Evolutionary conservation across 2,113 vertebrate genomes (phyloP).

Genomic region (Podarcis cretensis): DNA sequence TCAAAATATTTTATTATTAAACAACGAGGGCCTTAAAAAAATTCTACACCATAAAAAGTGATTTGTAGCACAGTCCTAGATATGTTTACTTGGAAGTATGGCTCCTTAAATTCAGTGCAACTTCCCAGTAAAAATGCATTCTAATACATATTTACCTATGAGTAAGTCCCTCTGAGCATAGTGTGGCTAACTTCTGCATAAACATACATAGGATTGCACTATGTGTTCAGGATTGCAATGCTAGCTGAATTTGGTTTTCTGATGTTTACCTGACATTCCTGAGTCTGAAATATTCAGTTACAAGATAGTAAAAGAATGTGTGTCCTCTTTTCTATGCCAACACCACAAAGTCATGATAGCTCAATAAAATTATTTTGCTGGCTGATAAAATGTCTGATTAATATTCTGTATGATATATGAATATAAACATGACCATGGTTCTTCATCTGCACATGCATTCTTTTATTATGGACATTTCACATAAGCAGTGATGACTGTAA

Average conservation of each 20-base stretch:
- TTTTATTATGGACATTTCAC: background rate
- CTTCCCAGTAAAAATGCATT: background rate
- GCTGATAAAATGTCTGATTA: background rate
- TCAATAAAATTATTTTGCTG: background rate
- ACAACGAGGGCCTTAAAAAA: no score
- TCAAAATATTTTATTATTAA: background rate
- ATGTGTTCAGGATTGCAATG: background rate
- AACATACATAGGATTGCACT: background rate
- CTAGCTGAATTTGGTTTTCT: background rate
- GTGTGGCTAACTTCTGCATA: background rate
- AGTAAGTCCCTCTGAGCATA: background rate
- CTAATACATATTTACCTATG: background rate
- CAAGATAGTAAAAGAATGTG: background rate
- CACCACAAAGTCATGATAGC: background rate
- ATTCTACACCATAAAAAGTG: background rate
- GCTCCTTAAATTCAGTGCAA: background rate
- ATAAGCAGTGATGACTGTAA: background rate
- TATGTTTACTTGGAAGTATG: background rate
- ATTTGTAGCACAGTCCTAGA: background rate
- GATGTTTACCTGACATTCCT: background rate
- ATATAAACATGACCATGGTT: background rate
- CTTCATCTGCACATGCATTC: rapidly evolving
- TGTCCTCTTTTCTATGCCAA: background rate
- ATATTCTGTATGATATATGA: background rate
- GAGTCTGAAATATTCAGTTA: background rate